Evolutionary conservation across 2,888 invertebrate species (phyloP).

Genomic region (Tenthredo mesomela): DNA sequence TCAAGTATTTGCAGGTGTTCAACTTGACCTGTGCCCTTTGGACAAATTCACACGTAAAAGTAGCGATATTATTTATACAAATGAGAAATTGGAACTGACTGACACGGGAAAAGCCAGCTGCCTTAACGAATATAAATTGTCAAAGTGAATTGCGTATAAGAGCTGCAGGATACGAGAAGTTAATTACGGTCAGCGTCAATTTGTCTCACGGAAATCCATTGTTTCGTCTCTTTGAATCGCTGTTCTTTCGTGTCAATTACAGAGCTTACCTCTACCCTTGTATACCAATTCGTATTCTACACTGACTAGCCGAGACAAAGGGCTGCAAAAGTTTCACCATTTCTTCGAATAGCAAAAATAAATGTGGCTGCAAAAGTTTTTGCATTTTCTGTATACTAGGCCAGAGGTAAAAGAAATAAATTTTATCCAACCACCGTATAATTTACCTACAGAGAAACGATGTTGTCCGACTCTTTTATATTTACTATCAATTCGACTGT

Average conservation of each 20-base stretch:
- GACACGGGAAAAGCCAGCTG: neutral
- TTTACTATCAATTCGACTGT: neutral
- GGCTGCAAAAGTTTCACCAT: neutral
- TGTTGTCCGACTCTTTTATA: neutral
- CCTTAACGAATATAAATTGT: neutral
- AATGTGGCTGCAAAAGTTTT: neutral
- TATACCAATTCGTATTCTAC: neutral
- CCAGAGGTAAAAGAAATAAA: neutral
- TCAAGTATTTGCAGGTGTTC: neutral
- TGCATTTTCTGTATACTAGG: neutral
- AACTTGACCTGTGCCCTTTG: neutral
- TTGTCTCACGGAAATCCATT: neutral
- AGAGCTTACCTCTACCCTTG: neutral
- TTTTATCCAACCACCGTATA: neutral
- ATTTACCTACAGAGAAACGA: neutral
- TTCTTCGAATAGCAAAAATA: neutral
- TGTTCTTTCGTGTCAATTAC: constrained; percentile 12
- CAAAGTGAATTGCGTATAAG: constrained; percentile 1
- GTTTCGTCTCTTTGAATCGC: neutral
- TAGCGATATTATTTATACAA: neutral
- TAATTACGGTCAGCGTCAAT: constrained; percentile 6
- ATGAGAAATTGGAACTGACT: neutral
- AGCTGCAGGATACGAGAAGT: neutral
- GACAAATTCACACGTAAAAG: neutral
- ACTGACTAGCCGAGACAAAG: neutral